Percentiles rank a stretch among this genome's conserved stretches.
Evolutionary conservation across 2,797 vertebrate species (phyloP).

Genomic region (Schizothorax lantsangensis): DNA sequence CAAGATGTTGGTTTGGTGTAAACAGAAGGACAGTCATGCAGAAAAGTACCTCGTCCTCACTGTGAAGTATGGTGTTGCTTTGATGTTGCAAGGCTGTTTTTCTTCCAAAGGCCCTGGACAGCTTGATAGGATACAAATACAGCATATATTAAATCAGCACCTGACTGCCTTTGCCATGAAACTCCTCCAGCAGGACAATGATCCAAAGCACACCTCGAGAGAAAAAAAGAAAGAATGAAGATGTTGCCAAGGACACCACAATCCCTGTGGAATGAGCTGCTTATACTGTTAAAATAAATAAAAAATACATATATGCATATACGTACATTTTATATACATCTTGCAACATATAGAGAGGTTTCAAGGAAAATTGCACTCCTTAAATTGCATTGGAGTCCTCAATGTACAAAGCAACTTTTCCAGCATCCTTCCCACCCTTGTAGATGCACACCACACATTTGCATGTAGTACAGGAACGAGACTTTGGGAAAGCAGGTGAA

Average conservation of each 20-base stretch:
- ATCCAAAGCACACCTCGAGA: background rate
- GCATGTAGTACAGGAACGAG: background rate
- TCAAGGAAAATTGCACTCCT: too few relatives aligned
- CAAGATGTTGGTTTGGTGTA: background rate
- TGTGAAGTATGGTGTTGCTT: background rate
- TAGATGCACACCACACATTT: background rate
- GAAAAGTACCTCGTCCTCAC: background rate
- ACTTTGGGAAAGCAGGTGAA: background rate
- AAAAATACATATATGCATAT: too few relatives aligned
- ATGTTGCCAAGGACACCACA: background rate
- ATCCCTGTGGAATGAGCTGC: too few relatives aligned
- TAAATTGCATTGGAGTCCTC: too few relatives aligned
- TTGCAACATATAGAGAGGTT: too few relatives aligned
- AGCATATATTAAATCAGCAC: constrained; percentile 8
- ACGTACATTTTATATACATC: too few relatives aligned
- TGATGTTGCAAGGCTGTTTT: background rate
- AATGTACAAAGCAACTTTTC: too few relatives aligned
- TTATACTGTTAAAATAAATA: too few relatives aligned
- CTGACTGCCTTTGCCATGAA: background rate
- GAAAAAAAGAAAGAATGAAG: background rate
- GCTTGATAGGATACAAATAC: background rate
- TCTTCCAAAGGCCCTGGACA: background rate
- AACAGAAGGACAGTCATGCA: background rate
- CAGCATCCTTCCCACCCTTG: too few relatives aligned
- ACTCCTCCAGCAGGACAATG: too few relatives aligned